Evolutionary conservation across 2,797 vertebrate genomes (phyloP).

Genomic region (Potorous gilbertii): DNA sequence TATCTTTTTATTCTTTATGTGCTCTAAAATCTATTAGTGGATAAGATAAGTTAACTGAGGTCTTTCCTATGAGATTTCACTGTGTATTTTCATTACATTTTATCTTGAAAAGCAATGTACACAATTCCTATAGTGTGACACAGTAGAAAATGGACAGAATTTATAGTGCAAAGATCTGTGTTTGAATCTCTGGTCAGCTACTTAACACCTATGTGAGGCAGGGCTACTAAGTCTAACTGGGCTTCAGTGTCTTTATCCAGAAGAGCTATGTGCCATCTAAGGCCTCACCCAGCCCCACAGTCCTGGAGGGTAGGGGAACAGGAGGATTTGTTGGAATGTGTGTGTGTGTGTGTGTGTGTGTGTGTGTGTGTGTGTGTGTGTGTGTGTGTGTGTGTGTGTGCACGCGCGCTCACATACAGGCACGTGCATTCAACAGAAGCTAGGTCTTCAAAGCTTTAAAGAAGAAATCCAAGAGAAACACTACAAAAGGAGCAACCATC

Average conservation of each 20-base stretch:
- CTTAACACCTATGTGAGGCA: neutral
- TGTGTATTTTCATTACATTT: neutral
- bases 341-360: neutral
- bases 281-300: neutral
- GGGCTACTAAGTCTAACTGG: neutral
- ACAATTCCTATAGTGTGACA: neutral
- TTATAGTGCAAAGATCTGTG: neutral
- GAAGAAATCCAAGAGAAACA: slow-evolving; percentile 44
- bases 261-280: neutral
- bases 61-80: neutral
- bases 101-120: neutral
- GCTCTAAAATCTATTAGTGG: neutral
- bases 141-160: neutral
- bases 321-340: too few species aligned
- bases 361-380: too few species aligned
- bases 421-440: neutral
- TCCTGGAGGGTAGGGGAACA: neutral
- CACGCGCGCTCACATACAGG: neutral
- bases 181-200: neutral
- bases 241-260: neutral
- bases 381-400: neutral
- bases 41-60: neutral
- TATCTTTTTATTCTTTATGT: neutral
- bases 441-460: neutral
- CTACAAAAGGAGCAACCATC: neutral